phyloP scores from a whole-genome alignment of 1,140 invertebrate genomes.

The Orius insidiosus region DNA sequence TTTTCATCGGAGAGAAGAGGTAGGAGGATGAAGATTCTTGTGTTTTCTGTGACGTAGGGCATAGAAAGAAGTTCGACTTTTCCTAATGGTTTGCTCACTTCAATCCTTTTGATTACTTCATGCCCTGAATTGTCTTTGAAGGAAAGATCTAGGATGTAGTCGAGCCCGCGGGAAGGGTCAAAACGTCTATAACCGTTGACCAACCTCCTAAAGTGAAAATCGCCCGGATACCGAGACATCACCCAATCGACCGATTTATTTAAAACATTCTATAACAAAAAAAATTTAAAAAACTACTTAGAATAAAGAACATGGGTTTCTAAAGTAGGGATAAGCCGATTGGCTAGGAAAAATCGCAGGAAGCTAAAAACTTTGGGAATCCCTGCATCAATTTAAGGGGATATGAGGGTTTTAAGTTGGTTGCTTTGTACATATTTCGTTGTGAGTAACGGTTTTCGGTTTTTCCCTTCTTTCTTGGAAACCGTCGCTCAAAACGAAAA shows the following conservation, averaged over 20 bases:
- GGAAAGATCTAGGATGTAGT: constrained; percentile 66
- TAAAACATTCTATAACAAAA: constrained; percentile 37
- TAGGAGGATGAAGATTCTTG: constrained; percentile 56
- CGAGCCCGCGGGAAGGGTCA: constrained; percentile 73
- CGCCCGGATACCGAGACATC: constrained; percentile 33
- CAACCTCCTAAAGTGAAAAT: constrained; percentile 36
- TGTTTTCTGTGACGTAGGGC: constrained; percentile 82
- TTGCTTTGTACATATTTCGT: too few relatives aligned
- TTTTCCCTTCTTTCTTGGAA: too few relatives aligned
- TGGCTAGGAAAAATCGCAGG: too few relatives aligned
- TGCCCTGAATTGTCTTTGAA: constrained; percentile 28
- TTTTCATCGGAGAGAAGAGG: constrained; percentile 36
- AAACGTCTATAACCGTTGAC: constrained; percentile 70
- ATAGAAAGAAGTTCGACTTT: constrained; percentile 69
- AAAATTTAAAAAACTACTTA: constrained; percentile 10
- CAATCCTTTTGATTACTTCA: constrained; percentile 29
- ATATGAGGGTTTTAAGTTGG: too few relatives aligned
- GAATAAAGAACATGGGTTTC: constrained; percentile 18
- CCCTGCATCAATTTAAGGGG: too few relatives aligned
- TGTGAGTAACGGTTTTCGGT: too few relatives aligned
- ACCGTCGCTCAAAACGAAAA: too few relatives aligned
- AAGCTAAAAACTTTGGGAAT: too few relatives aligned
- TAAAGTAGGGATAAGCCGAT: too few relatives aligned
- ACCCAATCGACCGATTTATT: constrained; percentile 37
- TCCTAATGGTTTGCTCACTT: constrained; percentile 61